A percentile compares a stretch with the other conserved stretches of the same genome.
Evolutionary conservation across 2,113 vertebrate genomes (phyloP).

Genomic region (Pitta sordida): DNA sequence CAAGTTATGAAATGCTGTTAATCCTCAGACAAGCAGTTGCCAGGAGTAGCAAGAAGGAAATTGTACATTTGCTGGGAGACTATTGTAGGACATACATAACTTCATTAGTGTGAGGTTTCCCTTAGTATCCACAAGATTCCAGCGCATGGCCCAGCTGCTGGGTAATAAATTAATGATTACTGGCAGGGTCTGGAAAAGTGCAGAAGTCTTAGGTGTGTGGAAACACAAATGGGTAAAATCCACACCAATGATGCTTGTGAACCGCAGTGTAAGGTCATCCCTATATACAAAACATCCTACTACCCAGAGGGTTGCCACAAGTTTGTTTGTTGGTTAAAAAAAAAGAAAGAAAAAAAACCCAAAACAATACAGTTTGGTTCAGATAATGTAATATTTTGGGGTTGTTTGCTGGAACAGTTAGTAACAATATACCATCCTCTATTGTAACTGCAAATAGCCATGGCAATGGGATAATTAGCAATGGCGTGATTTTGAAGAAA

Average conservation of each 20-base stretch:
- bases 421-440: not conserved
- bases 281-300: not conserved
- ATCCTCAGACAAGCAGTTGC: not conserved
- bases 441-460: not conserved
- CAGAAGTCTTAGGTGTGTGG: not conserved
- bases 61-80: not conserved
- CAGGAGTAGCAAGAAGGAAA: not conserved
- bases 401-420: not conserved
- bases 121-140: not conserved
- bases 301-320: not conserved
- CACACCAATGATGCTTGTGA: not conserved
- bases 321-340: not conserved
- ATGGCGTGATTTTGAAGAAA: not conserved
- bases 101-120: not conserved
- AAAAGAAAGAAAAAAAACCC: not conserved
- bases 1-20: not conserved
- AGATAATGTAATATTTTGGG: not conserved
- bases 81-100: not conserved
- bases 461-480: not conserved
- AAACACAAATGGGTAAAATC: not conserved
- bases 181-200: not conserved
- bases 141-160: not conserved
- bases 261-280: not conserved
- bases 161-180: not conserved
- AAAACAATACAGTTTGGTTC: not conserved